Percentiles rank a stretch among this genome's conserved stretches.
Conservation (phyloP, 2,113 vertebrate genomes). For the Climacteris rufus region DNA sequence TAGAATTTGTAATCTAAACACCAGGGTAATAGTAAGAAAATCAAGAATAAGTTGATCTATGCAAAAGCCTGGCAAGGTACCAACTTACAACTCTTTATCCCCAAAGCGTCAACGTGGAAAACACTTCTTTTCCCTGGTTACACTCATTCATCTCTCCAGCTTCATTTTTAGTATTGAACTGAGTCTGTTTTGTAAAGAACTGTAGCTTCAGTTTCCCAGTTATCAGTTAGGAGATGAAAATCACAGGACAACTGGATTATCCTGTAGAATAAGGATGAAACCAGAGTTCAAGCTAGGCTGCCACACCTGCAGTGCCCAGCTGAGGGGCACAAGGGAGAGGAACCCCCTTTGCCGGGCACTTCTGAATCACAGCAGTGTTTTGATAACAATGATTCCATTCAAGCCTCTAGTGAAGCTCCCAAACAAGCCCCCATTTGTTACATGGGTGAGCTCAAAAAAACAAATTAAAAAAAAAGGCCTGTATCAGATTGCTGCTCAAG, state of each 20-base stretch:
- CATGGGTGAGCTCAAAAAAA: slow-evolving; percentile 39
- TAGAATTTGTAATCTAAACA: not conserved
- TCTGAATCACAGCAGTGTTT: slow-evolving; percentile 59
- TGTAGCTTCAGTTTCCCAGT: not conserved
- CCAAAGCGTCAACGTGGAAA: not conserved
- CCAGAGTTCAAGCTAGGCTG: not conserved
- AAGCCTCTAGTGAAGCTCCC: slow-evolving; percentile 23
- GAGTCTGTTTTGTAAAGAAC: not conserved
- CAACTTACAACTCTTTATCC: not conserved
- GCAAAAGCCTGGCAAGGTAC: not conserved
- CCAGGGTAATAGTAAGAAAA: not conserved
- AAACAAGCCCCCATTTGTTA: slow-evolving; percentile 67
- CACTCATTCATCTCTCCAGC: not conserved
- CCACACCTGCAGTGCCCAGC: slow-evolving; percentile 62
- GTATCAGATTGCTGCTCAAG: slow-evolving; percentile 64
- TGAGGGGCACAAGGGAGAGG: slow-evolving; percentile 37
- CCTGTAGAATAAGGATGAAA: not conserved
- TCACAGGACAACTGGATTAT: not conserved
- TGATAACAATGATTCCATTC: slow-evolving; percentile 60
- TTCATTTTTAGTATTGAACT: not conserved
- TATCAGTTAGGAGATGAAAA: not conserved
- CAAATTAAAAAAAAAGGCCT: not conserved
- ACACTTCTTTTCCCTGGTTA: not conserved
- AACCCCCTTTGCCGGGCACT: slow-evolving; percentile 3
- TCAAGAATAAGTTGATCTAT: not conserved